Evolutionary conservation across 2,888 invertebrate species (phyloP).

Genomic region (Micropterix aruncella): DNA sequence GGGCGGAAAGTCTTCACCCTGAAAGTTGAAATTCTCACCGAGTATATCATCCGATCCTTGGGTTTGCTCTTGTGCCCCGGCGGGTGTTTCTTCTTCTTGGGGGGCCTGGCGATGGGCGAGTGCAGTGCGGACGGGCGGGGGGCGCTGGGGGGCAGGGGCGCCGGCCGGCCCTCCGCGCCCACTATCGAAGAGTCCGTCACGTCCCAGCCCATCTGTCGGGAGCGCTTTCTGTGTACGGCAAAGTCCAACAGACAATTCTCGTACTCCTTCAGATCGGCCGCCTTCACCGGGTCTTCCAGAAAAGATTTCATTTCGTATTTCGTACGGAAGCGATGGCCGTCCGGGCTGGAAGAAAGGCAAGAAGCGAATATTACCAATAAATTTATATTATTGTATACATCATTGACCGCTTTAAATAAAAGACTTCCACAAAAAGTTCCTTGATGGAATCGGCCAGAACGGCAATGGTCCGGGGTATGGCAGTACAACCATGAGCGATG

Average conservation of each 20-base stretch:
- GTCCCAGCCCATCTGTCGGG: conserved; percentile 32
- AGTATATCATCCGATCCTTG: too few species aligned
- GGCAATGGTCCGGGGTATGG: too few species aligned
- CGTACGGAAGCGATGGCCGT: conserved; percentile 28
- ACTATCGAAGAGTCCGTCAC: conserved; percentile 12
- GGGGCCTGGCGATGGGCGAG: conserved; percentile 17
- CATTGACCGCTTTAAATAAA: too few species aligned
- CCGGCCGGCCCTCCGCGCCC: conserved; percentile 7
- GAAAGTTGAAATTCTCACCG: too few species aligned
- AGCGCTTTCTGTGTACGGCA: conserved; percentile 29
- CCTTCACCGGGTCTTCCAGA: conserved; percentile 19
- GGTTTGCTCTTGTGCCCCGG: too few species aligned
- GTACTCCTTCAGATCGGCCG: conserved; percentile 16
- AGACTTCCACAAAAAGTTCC: too few species aligned
- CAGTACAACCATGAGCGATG: too few species aligned
- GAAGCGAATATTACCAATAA: neutral
- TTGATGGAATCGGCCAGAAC: too few species aligned
- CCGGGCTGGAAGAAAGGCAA: conserved; percentile 21
- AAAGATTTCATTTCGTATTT: conserved; percentile 29
- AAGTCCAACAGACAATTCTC: conserved; percentile 27
- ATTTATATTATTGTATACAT: neutral
- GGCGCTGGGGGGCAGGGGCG: conserved; percentile 16
- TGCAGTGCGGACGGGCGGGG: conserved; percentile 12
- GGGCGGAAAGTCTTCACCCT: too few species aligned
- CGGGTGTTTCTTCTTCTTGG: neutral